Conservation (phyloP, 2,888 invertebrate species). For the Callyntrura sp. region DNA sequence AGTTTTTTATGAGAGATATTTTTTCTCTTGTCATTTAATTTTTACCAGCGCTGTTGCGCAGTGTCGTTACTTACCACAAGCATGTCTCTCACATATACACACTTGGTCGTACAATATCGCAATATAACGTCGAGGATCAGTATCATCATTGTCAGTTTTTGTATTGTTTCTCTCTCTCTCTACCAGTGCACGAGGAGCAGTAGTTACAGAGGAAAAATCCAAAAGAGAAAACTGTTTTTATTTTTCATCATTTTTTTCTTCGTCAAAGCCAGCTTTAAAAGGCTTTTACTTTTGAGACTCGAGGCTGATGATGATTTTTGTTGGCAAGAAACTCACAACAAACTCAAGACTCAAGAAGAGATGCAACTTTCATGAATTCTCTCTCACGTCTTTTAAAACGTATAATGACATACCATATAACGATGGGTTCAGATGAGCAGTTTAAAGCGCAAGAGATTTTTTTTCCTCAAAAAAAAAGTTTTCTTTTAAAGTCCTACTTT, state of each 20-base stretch:
- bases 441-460: neutral
- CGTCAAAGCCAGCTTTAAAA: slow-evolving; percentile 22
- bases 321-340: slow-evolving; percentile 73
- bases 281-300: too few species aligned
- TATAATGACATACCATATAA: slow-evolving; percentile 60
- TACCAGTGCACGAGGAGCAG: too few species aligned
- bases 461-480: neutral
- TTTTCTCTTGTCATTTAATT: slow-evolving; percentile 52
- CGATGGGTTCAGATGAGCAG: neutral
- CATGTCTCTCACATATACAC: too few species aligned
- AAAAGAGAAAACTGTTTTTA: slow-evolving; percentile 51
- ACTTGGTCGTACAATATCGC: too few species aligned
- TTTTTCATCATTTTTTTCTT: too few species aligned
- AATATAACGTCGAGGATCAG: slow-evolving; percentile 26
- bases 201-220: neutral
- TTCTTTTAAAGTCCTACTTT: slow-evolving; percentile 39
- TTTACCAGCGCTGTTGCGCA: neutral
- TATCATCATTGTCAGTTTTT: slow-evolving; percentile 68
- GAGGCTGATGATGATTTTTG: slow-evolving; percentile 67
- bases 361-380: slow-evolving; percentile 9
- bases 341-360: slow-evolving; percentile 34
- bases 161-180: too few species aligned
- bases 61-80: slow-evolving; percentile 12
- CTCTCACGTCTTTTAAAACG: slow-evolving; percentile 29
- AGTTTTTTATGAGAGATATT: too few species aligned